Evolutionary conservation across 2,797 vertebrate genomes (phyloP).

Genomic region (Acropternis orthonyx): DNA sequence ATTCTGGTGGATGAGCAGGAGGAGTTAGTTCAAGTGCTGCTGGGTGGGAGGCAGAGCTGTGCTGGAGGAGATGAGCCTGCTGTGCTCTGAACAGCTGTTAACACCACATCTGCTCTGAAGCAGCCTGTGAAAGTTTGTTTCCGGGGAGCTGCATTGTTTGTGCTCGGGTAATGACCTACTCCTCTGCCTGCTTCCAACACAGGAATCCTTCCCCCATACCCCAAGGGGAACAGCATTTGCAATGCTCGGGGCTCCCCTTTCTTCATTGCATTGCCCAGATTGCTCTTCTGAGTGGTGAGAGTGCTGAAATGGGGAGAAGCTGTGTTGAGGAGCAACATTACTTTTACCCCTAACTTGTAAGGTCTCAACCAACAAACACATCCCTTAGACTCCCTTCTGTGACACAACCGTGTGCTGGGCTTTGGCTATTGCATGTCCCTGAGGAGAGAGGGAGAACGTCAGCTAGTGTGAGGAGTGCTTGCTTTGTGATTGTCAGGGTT

Average conservation of each 20-base stretch:
- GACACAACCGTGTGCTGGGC: background rate
- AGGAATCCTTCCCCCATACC: background rate
- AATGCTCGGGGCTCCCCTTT: background rate
- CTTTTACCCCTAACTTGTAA: background rate
- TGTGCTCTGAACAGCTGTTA: background rate
- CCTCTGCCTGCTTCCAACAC: background rate
- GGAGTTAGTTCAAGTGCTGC: background rate
- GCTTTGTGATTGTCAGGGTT: background rate
- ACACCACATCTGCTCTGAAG: background rate
- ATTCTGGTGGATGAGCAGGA: background rate
- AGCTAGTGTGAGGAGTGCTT: background rate
- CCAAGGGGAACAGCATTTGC: background rate
- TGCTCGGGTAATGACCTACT: background rate
- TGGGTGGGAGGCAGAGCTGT: background rate
- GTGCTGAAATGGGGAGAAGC: background rate
- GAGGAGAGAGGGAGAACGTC: background rate
- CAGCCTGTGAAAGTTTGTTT: background rate
- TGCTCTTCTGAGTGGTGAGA: background rate
- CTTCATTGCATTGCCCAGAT: background rate
- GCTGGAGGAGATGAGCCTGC: background rate
- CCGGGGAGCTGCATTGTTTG: background rate
- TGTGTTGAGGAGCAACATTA: background rate
- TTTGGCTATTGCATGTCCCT: background rate
- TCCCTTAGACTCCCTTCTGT: background rate
- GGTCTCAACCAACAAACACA: background rate